These are phyloP conservation scores for Apis dorsata DNA, from an alignment of 1,140 invertebrate species.

Conservation along the genomic window DNA sequence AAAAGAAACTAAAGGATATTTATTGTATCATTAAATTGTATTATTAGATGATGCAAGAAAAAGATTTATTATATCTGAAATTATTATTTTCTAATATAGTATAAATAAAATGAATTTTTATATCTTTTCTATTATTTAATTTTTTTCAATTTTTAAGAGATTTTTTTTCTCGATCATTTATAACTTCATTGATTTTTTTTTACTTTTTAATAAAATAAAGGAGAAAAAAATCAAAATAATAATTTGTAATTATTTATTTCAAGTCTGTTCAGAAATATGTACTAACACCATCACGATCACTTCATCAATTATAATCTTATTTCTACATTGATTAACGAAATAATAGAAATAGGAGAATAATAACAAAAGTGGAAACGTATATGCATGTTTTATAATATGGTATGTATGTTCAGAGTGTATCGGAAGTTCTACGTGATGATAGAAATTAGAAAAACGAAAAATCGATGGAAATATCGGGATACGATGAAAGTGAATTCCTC, in stretches of 20 bases:
- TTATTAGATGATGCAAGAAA: too few relatives aligned
- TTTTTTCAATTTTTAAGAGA: background rate
- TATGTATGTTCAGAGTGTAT: background rate
- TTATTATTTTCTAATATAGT: too few relatives aligned
- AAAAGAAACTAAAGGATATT: background rate
- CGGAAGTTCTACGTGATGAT: background rate
- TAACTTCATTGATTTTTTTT: background rate
- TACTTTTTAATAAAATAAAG: background rate
- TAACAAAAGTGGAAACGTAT: background rate
- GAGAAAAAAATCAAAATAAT: too few relatives aligned
- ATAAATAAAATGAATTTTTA: background rate
- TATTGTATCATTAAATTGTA: too few relatives aligned
- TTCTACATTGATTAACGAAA: background rate
- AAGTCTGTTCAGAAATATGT: background rate
- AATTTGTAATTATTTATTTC: too few relatives aligned
- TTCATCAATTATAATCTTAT: background rate
- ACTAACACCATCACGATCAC: too few relatives aligned
- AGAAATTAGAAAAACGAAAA: conserved; percentile 36
- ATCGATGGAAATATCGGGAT: conserved; percentile 6
- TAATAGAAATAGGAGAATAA: background rate
- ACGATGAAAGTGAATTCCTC: conserved; percentile 31
- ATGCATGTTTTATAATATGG: background rate
- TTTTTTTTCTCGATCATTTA: background rate
- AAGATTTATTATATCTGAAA: too few relatives aligned
- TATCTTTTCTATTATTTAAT: background rate